phyloP scores from a whole-genome alignment of 2,113 vertebrate genomes.

The Sclerurus mexicanus region DNA sequence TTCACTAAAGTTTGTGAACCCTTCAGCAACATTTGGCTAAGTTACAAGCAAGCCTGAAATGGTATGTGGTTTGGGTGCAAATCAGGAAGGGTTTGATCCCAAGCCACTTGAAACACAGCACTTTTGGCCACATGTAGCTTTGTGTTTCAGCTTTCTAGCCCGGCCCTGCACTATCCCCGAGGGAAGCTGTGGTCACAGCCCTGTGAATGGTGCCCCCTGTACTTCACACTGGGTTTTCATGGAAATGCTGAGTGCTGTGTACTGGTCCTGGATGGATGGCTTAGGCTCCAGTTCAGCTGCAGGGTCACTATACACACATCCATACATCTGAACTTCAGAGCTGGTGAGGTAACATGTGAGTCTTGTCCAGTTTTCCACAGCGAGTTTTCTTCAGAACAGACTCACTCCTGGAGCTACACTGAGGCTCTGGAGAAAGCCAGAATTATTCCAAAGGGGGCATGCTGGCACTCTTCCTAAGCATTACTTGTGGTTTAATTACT shows the following conservation, averaged over 20 bases:
- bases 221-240: not conserved
- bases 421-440: not conserved
- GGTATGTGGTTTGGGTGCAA: conserved; percentile 4
- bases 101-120: not conserved
- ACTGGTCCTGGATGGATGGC: not conserved
- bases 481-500: not conserved
- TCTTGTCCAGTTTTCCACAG: not conserved
- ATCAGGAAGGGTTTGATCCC: not conserved
- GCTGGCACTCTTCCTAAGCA: not conserved
- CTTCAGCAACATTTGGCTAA: not conserved
- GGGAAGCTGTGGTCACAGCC: not conserved
- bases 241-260: not conserved
- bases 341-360: fast-evolving
- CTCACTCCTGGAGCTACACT: not conserved
- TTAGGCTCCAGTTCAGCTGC: not conserved
- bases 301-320: not conserved
- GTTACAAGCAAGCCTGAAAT: not conserved
- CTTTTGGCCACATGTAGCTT: not conserved
- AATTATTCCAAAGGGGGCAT: not conserved
- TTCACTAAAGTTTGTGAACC: conserved; percentile 13
- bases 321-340: not conserved
- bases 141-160: not conserved
- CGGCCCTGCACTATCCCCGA: not conserved
- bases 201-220: not conserved
- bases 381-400: not conserved